Evolutionary conservation across 2,113 vertebrate species (phyloP).

Genomic region (Pungitius pungitius): DNA sequence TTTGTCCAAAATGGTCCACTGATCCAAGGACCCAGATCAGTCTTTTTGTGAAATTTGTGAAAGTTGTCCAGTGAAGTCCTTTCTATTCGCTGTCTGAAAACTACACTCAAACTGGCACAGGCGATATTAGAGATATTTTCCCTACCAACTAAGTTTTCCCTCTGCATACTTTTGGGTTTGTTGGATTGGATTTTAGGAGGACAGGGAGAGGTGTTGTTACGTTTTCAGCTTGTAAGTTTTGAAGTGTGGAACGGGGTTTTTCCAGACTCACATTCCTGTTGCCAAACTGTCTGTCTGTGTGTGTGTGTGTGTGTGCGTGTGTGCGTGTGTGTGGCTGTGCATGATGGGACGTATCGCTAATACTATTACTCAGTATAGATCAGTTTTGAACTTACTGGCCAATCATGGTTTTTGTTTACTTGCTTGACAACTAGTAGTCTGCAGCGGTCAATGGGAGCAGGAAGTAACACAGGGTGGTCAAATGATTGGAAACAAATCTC

Average conservation of each 20-base stretch:
- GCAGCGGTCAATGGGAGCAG: constrained; percentile 8
- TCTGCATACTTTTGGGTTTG: background rate
- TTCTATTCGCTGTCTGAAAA: background rate
- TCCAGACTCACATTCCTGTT: background rate
- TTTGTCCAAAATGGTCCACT: background rate
- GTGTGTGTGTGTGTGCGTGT: no score
- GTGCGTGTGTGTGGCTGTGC: background rate
- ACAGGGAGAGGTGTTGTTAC: no score
- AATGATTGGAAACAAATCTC: background rate
- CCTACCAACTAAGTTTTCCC: no score
- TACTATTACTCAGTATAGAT: constrained; percentile 1
- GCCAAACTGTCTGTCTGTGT: background rate
- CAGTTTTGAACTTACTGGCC: background rate
- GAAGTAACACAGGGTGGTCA: background rate
- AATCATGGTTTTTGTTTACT: background rate
- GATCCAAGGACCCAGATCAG: background rate
- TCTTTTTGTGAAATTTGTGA: no score
- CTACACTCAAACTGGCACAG: background rate
- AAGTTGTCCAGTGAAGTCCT: background rate
- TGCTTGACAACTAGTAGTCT: background rate
- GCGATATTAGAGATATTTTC: no score
- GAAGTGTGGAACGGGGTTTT: background rate
- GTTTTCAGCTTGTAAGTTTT: background rate
- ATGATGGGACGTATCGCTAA: background rate
- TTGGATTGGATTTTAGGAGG: no score